Conservation (phyloP, 2,888 invertebrate species). For the Sarcophaga subvicina region DNA sequence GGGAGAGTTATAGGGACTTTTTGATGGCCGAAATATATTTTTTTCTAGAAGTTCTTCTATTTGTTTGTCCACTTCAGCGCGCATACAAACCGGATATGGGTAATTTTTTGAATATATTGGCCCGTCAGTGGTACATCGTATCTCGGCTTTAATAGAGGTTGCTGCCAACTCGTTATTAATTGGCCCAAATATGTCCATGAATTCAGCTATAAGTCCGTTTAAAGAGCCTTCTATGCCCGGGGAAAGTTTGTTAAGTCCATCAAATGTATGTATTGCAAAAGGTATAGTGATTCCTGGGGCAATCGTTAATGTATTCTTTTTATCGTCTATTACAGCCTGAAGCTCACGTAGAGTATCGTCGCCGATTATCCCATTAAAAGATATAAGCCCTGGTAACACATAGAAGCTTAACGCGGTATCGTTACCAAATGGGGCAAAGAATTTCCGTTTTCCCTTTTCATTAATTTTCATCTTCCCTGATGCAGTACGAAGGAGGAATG, state of each 20-base stretch:
- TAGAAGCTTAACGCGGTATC: no score
- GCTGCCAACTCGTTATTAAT: not conserved
- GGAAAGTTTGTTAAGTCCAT: not conserved
- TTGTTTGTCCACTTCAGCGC: not conserved
- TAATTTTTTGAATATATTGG: conserved; percentile 75
- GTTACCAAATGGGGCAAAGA: no score
- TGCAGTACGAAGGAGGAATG: no score
- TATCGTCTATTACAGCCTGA: conserved; percentile 60
- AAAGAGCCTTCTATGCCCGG: not conserved
- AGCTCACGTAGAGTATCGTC: conserved; percentile 33
- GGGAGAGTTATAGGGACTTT: conserved; percentile 4
- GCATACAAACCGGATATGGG: not conserved
- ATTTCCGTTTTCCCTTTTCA: no score
- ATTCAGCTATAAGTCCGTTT: not conserved
- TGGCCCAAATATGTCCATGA: conserved; percentile 15
- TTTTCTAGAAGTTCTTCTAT: not conserved
- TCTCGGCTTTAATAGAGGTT: conserved; percentile 73
- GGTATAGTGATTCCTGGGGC: not conserved
- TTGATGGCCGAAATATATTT: conserved; percentile 1
- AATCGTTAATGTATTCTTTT: conserved; percentile 51
- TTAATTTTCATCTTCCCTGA: no score
- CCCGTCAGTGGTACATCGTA: conserved; percentile 72
- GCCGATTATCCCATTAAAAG: no score
- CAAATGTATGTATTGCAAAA: not conserved
- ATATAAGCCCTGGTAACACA: no score